Evolutionary conservation across 2,888 invertebrate species (phyloP).

Genomic region (Noctua fimbriata): DNA sequence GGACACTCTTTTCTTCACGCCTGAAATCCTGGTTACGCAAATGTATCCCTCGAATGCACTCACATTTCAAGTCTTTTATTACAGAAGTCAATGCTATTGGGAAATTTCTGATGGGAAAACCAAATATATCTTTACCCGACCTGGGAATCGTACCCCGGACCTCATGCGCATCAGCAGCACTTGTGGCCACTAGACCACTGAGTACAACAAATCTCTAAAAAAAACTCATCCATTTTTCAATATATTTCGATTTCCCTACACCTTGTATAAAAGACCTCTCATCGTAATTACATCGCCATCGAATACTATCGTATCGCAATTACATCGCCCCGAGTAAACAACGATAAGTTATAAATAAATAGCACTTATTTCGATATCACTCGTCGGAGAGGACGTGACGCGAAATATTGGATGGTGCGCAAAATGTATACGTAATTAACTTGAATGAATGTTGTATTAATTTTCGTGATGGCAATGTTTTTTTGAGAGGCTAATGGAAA

Average conservation of each 20-base stretch:
- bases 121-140: background rate
- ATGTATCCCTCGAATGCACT: background rate
- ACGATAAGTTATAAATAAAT: constrained; percentile 60
- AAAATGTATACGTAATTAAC: constrained; percentile 43
- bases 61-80: background rate
- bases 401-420: constrained; percentile 58
- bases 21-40: background rate
- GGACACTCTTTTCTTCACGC: no score
- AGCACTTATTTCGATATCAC: constrained; percentile 65
- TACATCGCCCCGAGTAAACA: constrained; percentile 31
- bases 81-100: background rate
- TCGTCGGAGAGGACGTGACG: constrained; percentile 61
- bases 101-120: background rate
- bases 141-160: background rate
- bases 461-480: constrained; percentile 6
- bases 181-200: background rate
- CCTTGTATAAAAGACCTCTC: background rate
- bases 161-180: background rate
- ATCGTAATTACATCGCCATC: constrained; percentile 33
- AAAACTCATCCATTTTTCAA: background rate
- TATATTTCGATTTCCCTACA: background rate
- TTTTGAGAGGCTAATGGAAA: background rate
- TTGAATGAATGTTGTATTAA: constrained; percentile 39
- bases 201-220: background rate
- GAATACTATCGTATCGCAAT: constrained; percentile 15